These are phyloP conservation scores for Troilus luridus DNA, from an alignment of 2,888 invertebrate species.

Conservation along the genomic window DNA sequence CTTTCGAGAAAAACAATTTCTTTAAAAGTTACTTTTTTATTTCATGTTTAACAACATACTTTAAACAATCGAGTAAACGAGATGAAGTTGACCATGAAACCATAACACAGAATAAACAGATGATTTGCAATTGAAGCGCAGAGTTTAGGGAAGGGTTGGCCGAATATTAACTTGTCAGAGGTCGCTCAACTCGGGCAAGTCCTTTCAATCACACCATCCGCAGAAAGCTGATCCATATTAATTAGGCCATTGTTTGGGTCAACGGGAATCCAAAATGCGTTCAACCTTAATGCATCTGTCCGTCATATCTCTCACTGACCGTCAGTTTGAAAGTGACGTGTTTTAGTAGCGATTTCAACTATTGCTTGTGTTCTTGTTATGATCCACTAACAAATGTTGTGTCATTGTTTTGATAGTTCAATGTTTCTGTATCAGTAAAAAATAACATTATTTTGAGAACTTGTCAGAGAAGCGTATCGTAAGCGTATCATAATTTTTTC, in stretches of 20 bases:
- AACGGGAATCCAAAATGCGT: background rate
- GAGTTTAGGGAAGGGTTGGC: background rate
- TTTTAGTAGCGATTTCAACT: too few relatives aligned
- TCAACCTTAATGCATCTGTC: background rate
- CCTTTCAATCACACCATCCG: background rate
- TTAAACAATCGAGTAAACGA: too few relatives aligned
- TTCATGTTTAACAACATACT: too few relatives aligned
- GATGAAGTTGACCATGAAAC: background rate
- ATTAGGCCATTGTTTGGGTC: slow-evolving; percentile 7
- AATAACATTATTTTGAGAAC: too few relatives aligned
- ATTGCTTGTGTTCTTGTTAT: too few relatives aligned
- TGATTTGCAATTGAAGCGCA: background rate
- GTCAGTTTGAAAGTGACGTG: background rate
- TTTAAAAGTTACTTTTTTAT: too few relatives aligned
- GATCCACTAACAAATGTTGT: too few relatives aligned
- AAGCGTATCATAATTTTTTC: too few relatives aligned
- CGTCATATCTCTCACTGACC: background rate
- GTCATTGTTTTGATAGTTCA: too few relatives aligned
- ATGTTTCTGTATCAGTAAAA: too few relatives aligned
- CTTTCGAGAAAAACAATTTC: too few relatives aligned
- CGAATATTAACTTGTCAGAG: background rate
- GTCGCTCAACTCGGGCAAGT: background rate
- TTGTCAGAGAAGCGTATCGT: too few relatives aligned
- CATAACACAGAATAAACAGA: background rate
- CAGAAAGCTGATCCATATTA: background rate